Conservation (phyloP, 2,113 vertebrate species). For the Callospermophilus lateralis region DNA sequence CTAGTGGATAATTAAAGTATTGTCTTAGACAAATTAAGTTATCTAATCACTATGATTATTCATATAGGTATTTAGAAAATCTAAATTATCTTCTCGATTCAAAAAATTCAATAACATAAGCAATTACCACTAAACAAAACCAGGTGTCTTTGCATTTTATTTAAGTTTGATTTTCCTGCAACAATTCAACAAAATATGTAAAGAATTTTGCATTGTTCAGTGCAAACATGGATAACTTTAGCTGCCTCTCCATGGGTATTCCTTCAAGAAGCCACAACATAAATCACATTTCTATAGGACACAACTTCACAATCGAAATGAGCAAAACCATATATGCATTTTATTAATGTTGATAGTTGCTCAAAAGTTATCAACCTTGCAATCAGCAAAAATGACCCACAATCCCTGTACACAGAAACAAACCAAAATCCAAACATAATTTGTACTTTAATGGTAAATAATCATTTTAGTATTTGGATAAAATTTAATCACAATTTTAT, state of each 20-base stretch:
- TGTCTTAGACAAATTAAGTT: not conserved
- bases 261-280: not conserved
- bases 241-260: not conserved
- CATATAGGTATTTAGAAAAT: too few relatives aligned
- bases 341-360: not conserved
- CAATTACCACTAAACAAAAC: not conserved
- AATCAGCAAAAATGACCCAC: too few relatives aligned
- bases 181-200: not conserved
- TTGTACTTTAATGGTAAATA: too few relatives aligned
- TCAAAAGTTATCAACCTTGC: not conserved
- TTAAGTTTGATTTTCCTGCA: not conserved
- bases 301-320: not conserved
- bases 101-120: not conserved
- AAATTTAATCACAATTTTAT: too few relatives aligned
- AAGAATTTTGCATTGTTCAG: not conserved
- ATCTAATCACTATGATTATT: too few relatives aligned
- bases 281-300: not conserved
- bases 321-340: not conserved
- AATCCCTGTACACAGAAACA: too few relatives aligned
- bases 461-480: too few relatives aligned
- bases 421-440: too few relatives aligned
- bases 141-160: not conserved
- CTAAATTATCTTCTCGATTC: not conserved
- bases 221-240: not conserved
- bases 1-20: not conserved